phyloP scores from a whole-genome alignment of 2,888 invertebrate species.

The Ormyrus pomaceus region DNA sequence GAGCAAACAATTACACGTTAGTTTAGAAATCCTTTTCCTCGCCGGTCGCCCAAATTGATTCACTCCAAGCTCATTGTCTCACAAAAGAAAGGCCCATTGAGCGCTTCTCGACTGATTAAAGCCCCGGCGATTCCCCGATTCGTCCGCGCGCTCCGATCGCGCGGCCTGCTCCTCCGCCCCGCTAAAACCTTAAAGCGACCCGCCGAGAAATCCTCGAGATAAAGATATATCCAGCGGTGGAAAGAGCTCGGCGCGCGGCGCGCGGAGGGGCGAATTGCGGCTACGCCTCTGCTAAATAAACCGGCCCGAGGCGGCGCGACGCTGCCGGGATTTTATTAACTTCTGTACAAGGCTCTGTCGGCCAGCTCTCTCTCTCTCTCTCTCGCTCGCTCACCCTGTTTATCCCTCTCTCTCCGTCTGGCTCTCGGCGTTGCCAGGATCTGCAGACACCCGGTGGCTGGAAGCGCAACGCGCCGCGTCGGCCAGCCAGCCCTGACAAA shows the following conservation, averaged over 20 bases:
- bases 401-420: constrained; percentile 23
- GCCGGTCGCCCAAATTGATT: no score
- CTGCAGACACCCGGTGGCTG: constrained; percentile 54
- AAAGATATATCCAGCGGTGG: not conserved
- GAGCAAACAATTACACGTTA: no score
- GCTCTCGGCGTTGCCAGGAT: constrained; percentile 16
- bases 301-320: constrained; percentile 66
- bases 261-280: constrained; percentile 60
- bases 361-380: constrained; percentile 32
- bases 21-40: no score
- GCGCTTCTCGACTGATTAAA: no score
- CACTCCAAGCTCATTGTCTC: no score
- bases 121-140: no score
- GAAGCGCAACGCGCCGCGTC: constrained; percentile 2
- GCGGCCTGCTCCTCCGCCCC: no score
- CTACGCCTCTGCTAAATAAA: constrained; percentile 74
- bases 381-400: not conserved
- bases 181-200: no score
- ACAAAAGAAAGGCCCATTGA: no score
- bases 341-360: constrained; percentile 69
- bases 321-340: constrained; percentile 75
- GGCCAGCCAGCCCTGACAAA: constrained; percentile 64
- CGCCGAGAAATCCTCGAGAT: not conserved
- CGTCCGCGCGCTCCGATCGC: no score
- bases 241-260: constrained; percentile 36